Base-by-base conservation (phyloP, 23 tunicate species). In the Halocynthia aurantium region DNA sequence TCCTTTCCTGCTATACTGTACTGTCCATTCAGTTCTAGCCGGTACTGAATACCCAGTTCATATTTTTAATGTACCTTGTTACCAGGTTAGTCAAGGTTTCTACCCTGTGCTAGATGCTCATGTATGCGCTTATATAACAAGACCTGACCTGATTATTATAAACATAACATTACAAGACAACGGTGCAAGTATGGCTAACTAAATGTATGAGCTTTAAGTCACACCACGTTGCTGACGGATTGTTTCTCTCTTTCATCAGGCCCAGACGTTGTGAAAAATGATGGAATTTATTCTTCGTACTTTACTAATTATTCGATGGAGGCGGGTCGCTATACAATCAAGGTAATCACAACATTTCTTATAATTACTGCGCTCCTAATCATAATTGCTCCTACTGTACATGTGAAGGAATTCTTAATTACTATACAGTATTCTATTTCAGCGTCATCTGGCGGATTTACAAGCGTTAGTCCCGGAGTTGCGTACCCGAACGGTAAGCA, bases 271-370 rank as follows among this genome's bases (percentile, higher is more conserved):
- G 70, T 81, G 19, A 54, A 53, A 71, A 65, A 67, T 50, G 95
- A 88, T 75, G 95, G 87, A 7, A 77, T 88, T 9, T 82, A 88
- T 53, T 88, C 95, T 1, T 62, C 84, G 73, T 88, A 88, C 72
- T 83, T 88, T 75, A 77, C 84, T 52, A 77, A 66, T 6, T 88
- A 75, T 73, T 69, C 20, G 61, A 65, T 0, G 18, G 8, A 62
- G 21, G 51, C 73, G 51, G 92, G 95, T 55, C 66, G 87, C 71
- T 88, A 88, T 58, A 67, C 87, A 50, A 84, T 88, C 8, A 49
- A 88, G 87, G 95, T 88, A 51, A 20, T 10, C 31, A 10, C 10
- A 65, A 65, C 4, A 31, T 31, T 31, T 31, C 44, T 31, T 31
- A 31, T 31, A 31, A 31, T 31, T 31, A 31, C 44, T 31, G 44